Evolutionary conservation across 2,113 vertebrate genomes (phyloP).

Genomic region (Myanophis thanlyinensis): DNA sequence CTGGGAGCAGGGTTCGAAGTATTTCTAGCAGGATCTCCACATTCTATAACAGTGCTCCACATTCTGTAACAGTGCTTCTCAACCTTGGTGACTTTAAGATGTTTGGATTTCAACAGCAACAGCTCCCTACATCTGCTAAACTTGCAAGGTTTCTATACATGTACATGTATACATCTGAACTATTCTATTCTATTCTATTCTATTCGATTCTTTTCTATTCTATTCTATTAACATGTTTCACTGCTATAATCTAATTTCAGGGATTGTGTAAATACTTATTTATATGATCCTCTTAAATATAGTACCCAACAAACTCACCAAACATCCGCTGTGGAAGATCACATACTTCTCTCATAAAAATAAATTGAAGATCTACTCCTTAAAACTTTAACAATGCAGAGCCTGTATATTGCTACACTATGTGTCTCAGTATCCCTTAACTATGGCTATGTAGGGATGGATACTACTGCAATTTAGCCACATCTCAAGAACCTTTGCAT

Average conservation of each 20-base stretch:
- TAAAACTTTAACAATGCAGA: not conserved
- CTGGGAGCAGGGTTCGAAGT: too few species aligned
- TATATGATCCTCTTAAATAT: not conserved
- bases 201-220: too few species aligned
- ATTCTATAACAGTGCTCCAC: too few species aligned
- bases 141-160: too few species aligned
- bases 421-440: not conserved
- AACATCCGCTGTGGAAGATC: not conserved
- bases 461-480: not conserved
- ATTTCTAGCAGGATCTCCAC: too few species aligned
- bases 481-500: not conserved
- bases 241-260: not conserved
- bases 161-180: too few species aligned
- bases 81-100: too few species aligned
- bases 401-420: not conserved
- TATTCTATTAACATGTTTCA: too few species aligned
- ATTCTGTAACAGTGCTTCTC: too few species aligned
- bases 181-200: too few species aligned
- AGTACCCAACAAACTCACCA: not conserved
- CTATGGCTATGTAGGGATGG: not conserved
- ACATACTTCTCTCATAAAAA: not conserved
- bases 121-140: too few species aligned
- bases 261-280: not conserved
- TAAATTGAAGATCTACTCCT: not conserved
- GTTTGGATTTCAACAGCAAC: too few species aligned